Base-by-base conservation (phyloP, 2,113 vertebrate species). In the Melanerpes aurifrons region DNA sequence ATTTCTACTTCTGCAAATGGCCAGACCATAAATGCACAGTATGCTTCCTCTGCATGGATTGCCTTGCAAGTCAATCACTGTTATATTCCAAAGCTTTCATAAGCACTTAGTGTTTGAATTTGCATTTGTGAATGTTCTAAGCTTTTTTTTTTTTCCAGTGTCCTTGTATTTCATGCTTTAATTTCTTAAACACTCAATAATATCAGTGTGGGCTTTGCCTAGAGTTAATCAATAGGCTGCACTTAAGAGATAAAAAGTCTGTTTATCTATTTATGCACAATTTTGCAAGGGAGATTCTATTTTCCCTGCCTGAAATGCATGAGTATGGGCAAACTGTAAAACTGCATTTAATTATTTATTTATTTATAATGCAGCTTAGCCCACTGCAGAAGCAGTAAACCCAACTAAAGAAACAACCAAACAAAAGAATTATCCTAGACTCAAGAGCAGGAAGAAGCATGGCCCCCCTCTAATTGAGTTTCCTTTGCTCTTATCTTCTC, bases 391-490 rank as follows among this genome's bases (percentile, higher is more conserved):
- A 87, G 79, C 78, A 82, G 80, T 86, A 96, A 95, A 82, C 40
- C 25, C 76, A 64, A 59, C 26, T 77, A 94, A 94, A 95, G 76
- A 86, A 92, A 96, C 75, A 1, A 17, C 77, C 43, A 45, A 50
- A 50, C 20, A 21, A 53, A 50, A 9, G 93, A 94, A 95, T 94
- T 92, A 94, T 63, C 50, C 78, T 61, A 63, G 70, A 82, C 82
- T 67, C 86, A 94, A 64, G 56, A 92, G 78, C 29, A 81, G 48
- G 25, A 81, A 28, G 90, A 87, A 85, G 72, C 74, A 76, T 37
- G 22, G 22, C 69, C 43, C 94, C 58, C 76, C 73, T 78, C 94
- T 97, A 97, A 97, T 94, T 95, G 90, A 94, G 96, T 97, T 97
- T 92, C 83, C 86, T 78, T 86, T 5, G 1, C 86, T 96, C 86